Base-by-base conservation (phyloP, 2,888 invertebrate species). In the Trichopria drosophilae region DNA sequence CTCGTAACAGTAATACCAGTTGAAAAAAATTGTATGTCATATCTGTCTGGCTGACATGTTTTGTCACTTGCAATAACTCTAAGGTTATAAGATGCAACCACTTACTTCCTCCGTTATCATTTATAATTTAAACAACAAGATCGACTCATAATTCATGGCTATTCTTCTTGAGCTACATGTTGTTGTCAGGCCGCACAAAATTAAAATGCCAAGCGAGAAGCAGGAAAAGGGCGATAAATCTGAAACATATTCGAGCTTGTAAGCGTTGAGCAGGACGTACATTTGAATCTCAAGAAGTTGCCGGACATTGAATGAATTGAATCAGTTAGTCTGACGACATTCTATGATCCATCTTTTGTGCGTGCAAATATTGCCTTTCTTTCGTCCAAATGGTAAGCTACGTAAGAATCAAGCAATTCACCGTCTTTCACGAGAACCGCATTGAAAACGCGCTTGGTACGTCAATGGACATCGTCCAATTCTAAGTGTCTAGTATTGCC, bases 311-410 rank as follows among this genome's bases (percentile, higher is more conserved):
- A 71, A 67, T 62, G 69, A 73, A 73, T 73, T 71, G 69, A 74
- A 73, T 73, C 63, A 70, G 66, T 70, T 67, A 66, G 70, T 68
- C 71, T 66, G 71, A 70, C 72, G 69, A 70, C 71, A 72, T 71
- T 67, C 66, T 65, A 71, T 71, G 70, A 73, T 73, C 67, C 66
- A 67, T 67, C 70, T 64, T 72, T 73, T 73, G 73, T 74, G 68
- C 67, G 66, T 71, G 65, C 69, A 71, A 73, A 73, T 72, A 73
- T 73, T 66, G 64, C 64, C 67, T 68, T 68, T 71, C 67, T 69
- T 69, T 69, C 55, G 60, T 58, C 57, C 57, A 61, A 61, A 58
- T 61, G 57, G 52, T 60, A 61, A 62, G 61, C 65, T 63, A 62
- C 65, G 66, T 65, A 63, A 65, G 62, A 64, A 65, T 65, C 63